phyloP scores from a whole-genome alignment of 2,797 vertebrate genomes.

The Hirundo rustica region DNA sequence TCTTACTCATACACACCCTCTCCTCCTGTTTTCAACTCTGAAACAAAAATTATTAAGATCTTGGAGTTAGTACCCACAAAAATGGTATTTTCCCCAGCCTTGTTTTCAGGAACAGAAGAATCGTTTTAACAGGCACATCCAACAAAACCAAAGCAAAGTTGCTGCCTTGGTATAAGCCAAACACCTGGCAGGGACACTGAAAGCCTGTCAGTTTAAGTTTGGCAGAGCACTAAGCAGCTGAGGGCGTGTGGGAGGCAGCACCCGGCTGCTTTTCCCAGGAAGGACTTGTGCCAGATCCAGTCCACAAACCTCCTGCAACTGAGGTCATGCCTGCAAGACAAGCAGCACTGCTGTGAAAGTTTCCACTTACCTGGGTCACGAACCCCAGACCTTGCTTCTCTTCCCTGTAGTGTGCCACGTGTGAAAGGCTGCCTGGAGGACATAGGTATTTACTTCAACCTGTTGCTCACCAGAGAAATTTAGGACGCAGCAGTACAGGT shows the following conservation, averaged over 20 bases:
- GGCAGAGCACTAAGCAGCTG: neutral
- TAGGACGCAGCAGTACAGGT: neutral
- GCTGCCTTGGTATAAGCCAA: rapidly evolving
- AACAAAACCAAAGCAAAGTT: neutral
- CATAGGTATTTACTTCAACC: neutral
- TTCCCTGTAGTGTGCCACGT: neutral
- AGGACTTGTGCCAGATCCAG: neutral
- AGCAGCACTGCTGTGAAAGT: neutral
- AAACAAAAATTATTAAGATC: neutral
- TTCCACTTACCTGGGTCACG: neutral
- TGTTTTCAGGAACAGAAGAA: neutral
- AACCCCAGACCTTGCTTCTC: neutral
- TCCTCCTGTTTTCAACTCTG: neutral
- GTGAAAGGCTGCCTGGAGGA: neutral
- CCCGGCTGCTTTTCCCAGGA: rapidly evolving
- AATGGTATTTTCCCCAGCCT: neutral
- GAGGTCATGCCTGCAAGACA: neutral
- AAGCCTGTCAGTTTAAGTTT: neutral
- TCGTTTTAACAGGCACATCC: neutral
- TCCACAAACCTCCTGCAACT: neutral
- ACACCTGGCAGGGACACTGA: neutral
- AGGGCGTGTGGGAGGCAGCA: neutral
- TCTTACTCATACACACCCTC: neutral
- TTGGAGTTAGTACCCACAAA: neutral
- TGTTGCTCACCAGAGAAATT: neutral